A percentile compares a stretch with the other conserved stretches of the same genome.
phyloP scores from a whole-genome alignment of 2,113 vertebrate genomes.

The Sigmodon hispidus region DNA sequence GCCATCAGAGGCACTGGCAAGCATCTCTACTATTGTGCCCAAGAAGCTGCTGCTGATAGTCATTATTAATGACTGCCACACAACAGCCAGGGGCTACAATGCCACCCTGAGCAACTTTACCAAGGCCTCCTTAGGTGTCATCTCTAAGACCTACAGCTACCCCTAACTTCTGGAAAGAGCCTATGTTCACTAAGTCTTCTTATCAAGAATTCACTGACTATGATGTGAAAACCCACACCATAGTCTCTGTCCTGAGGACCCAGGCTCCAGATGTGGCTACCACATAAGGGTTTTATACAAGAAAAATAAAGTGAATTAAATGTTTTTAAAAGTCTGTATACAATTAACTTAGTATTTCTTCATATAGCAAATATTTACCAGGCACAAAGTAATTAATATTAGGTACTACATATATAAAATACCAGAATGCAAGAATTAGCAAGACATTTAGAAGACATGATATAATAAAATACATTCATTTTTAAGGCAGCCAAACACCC shows the following conservation, averaged over 20 bases:
- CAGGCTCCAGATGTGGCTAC: not conserved
- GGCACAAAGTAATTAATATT: conserved; percentile 27
- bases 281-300: not conserved
- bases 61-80: not conserved
- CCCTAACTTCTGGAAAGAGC: not conserved
- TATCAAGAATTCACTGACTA: not conserved
- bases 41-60: not conserved
- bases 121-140: not conserved
- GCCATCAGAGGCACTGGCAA: not conserved
- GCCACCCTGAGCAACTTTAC: not conserved
- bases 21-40: not conserved
- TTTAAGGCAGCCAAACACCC: not conserved
- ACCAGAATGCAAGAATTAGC: conserved; percentile 30
- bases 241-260: not conserved
- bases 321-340: not conserved
- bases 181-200: not conserved
- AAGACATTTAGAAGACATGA: conserved; percentile 31
- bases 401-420: conserved; percentile 2
- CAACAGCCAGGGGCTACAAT: not conserved
- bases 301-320: not conserved
- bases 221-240: not conserved
- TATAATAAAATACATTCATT: conserved; percentile 12
- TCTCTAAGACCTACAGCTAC: not conserved
- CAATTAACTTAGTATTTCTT: conserved; percentile 19
- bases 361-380: conserved; percentile 52